Evolutionary conservation across 2,113 vertebrate genomes (phyloP), one percentile per base, ranked within the genome.

Genomic region (Dromiciops gliroides): DNA sequence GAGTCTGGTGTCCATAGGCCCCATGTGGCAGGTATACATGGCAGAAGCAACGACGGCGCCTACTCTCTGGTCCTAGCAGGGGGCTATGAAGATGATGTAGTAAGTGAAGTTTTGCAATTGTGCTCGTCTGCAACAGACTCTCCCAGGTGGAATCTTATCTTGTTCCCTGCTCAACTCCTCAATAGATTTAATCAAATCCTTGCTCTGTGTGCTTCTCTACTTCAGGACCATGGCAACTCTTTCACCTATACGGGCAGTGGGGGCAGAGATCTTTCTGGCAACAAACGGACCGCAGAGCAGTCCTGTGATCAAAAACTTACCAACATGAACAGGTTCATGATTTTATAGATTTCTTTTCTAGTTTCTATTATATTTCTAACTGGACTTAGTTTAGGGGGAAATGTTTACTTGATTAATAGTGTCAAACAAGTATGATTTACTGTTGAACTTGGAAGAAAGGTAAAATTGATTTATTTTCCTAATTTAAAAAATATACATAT

Each of bases 221-320:
- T 98, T 8, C 97, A 99, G 99, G 99, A 99, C 95, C 99, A 99
- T 28, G 99, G 99, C 0, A 99, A 99, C 94, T 99, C 99, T 92
- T 99, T 99, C 98, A 99, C 99, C 0, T 99, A 99, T 94, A 99
- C 99, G 0, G 99, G 99, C 11, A 99, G 99, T 0, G 99, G 99
- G 0, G 99, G 99, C 0, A 98, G 99, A 1, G 99, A 99, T 96
- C 99, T 99, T 2, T 99, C 99, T 0, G 99, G 99, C 53, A 99
- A 99, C 98, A 99, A 99, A 53, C 99, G 99, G 51, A 99, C 99
- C 0, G 99, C 99, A 0, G 99, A 99, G 75, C 99, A 99, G 96
- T 99, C 99, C 0, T 99, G 99, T 95, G 99, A 99, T 91, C 99
- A 99, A 97, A 99, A 99, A 91, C 99, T 99, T 60, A 99, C 99